Evolutionary conservation across 2,888 invertebrate species (phyloP).

Genomic region (Drosophila fungiperda): DNA sequence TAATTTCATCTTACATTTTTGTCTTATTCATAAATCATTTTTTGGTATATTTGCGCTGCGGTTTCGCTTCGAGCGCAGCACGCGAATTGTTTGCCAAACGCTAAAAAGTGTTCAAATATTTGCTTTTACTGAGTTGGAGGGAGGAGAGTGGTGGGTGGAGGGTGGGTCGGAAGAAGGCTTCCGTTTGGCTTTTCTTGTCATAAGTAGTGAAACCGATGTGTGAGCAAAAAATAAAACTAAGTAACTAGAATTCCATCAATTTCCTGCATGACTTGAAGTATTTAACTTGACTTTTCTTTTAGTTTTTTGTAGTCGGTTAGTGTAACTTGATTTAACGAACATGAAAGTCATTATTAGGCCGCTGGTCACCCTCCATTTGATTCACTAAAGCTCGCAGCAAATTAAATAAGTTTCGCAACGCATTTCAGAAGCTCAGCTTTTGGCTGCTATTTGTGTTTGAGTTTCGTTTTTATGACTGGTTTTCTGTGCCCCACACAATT

Average conservation of each 20-base stretch:
- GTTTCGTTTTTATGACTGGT: slow-evolving; percentile 68
- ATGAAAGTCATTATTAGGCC: slow-evolving; percentile 54
- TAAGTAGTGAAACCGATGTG: slow-evolving; percentile 19
- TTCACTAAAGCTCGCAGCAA: slow-evolving; percentile 63
- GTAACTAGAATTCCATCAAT: slow-evolving; percentile 18
- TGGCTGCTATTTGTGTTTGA: slow-evolving; percentile 69
- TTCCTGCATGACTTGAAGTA: slow-evolving; percentile 41
- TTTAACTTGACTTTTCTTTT: background rate
- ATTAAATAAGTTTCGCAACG: slow-evolving; percentile 77
- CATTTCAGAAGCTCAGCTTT: slow-evolving; percentile 62
- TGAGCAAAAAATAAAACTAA: background rate
- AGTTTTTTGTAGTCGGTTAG: slow-evolving; percentile 17
- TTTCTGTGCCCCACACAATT: background rate
- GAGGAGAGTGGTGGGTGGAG: slow-evolving; percentile 8
- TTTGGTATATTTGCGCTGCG: slow-evolving; percentile 49
- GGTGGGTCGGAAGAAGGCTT: slow-evolving; percentile 1
- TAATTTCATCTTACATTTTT: background rate
- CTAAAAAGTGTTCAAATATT: slow-evolving; percentile 73
- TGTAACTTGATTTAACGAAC: slow-evolving; percentile 49
- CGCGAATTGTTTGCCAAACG: slow-evolving; percentile 64
- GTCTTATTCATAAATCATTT: slow-evolving; percentile 72
- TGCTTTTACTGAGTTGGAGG: slow-evolving; percentile 31
- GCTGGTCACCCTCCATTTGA: slow-evolving; percentile 11
- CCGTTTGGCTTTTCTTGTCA: slow-evolving; percentile 52
- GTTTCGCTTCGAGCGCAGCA: slow-evolving; percentile 38